Percentiles rank a stretch among this genome's conserved stretches.
phyloP scores from a whole-genome alignment of 2,888 invertebrate genomes.

The Agrochola lota region DNA sequence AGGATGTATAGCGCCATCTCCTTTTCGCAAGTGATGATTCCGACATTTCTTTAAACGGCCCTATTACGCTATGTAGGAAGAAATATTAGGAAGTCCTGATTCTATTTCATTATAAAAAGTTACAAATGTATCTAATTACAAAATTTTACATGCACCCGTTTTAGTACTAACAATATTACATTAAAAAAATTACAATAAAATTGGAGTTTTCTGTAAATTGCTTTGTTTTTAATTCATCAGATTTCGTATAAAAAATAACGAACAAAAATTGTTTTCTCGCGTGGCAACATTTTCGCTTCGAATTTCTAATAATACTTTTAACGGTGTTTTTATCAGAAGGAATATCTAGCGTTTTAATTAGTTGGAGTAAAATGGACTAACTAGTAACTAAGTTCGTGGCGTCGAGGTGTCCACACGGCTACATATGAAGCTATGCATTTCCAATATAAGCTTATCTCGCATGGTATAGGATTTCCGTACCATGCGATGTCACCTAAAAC shows the following conservation, averaged over 20 bases:
- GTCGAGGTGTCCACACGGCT: background rate
- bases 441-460: too few species aligned
- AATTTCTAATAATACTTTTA: conserved; percentile 55
- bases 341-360: conserved; percentile 62
- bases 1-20: conserved; percentile 2
- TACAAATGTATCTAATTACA: conserved; percentile 65
- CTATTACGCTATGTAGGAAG: conserved; percentile 39
- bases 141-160: conserved; percentile 55
- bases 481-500: too few species aligned
- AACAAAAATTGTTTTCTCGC: conserved; percentile 42
- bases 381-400: conserved; percentile 10
- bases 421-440: too few species aligned
- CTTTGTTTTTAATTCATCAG: conserved; percentile 1
- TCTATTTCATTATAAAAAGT: conserved; percentile 36
- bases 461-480: too few species aligned
- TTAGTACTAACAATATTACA: conserved; percentile 42
- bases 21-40: background rate
- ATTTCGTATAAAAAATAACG: conserved; percentile 60
- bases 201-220: conserved; percentile 2
- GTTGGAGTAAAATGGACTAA: conserved; percentile 35
- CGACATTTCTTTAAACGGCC: background rate
- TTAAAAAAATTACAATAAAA: conserved; percentile 17
- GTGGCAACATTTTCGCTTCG: conserved; percentile 49
- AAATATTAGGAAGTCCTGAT: conserved; percentile 45
- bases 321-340: conserved; percentile 54